Conservation (phyloP, 2,113 vertebrate species). For the Pollimyrus isidori region DNA sequence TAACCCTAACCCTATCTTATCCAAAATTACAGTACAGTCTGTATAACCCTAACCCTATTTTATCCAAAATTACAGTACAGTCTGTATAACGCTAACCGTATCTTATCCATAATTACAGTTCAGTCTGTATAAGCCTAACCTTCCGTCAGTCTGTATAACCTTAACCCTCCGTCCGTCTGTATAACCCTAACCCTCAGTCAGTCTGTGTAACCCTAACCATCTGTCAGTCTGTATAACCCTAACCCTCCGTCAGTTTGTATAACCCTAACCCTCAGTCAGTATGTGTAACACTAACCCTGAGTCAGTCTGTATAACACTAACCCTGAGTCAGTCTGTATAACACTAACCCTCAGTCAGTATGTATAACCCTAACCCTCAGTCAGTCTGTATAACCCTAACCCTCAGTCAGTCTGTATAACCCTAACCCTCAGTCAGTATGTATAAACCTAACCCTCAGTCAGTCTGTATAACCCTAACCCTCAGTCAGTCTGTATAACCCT, state of each 20-base stretch:
- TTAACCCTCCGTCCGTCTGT: too few species aligned
- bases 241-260: not conserved
- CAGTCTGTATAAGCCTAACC: too few species aligned
- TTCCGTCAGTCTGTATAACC: too few species aligned
- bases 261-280: conserved; percentile 13
- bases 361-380: conserved; percentile 15
- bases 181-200: not conserved
- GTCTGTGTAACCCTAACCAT: not conserved
- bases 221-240: conserved; percentile 11
- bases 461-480: not conserved
- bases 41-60: too few species aligned
- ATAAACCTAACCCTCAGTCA: not conserved
- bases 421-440: not conserved
- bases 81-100: too few species aligned
- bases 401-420: not conserved
- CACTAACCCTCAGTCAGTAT: not conserved
- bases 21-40: too few species aligned
- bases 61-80: too few species aligned
- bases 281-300: not conserved
- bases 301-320: not conserved
- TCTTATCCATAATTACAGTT: too few species aligned
- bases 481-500: not conserved
- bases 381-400: not conserved
- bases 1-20: too few species aligned
- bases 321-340: not conserved